Base-by-base conservation (phyloP, 2,888 invertebrate genomes). In the Minunthozetes semirufus region DNA sequence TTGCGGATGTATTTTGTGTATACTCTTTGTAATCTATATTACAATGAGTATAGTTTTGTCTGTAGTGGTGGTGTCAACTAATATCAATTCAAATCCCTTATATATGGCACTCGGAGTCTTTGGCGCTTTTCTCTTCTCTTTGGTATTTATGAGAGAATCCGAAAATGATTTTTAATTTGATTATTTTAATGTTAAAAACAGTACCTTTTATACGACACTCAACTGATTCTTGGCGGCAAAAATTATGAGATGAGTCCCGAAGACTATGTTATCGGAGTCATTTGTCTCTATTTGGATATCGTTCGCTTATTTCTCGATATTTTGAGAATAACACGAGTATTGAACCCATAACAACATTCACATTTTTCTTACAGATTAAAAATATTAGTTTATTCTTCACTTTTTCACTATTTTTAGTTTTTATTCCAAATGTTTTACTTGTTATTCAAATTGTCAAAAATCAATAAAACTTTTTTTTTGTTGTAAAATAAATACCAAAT, bases 221-320 rank as follows among this genome's bases (percentile, higher is more conserved):
- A 56, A 56, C 25, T 56, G 22, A 56, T 56, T 22, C 19, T 56
- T 22, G 56, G 56, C 56, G 56, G 56, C 5, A 56, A 22, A 22
- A 56, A 56, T 9, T 56, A 56, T 25, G 56, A 56, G 13, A 11
- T 56, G 56, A 56, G n/a, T 56, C 56, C 56, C 56, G 56, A 56
- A 56, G 56, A 56, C 22, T 56, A 56, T 22, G 56, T 56, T 22
- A 22, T 25, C 25, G 56, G 6, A 11, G 22, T n/a, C 9, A 13
- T 56, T 25, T 9, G 19, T 22, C 56, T 56, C 19, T 56, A 56
- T 25, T 3, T 56, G 19, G 56, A 56, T n/a, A 56, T 56, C 56
- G n/a, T n/a, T n/a, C n/a, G n/a, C n/a, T n/a, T n/a, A 59, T 59
- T 59, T 17, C 29, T 61, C 8, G 1, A 61, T 9, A 61, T 61